Conservation (phyloP, 2,113 vertebrate genomes). For the Xyliphius kryptos region DNA sequence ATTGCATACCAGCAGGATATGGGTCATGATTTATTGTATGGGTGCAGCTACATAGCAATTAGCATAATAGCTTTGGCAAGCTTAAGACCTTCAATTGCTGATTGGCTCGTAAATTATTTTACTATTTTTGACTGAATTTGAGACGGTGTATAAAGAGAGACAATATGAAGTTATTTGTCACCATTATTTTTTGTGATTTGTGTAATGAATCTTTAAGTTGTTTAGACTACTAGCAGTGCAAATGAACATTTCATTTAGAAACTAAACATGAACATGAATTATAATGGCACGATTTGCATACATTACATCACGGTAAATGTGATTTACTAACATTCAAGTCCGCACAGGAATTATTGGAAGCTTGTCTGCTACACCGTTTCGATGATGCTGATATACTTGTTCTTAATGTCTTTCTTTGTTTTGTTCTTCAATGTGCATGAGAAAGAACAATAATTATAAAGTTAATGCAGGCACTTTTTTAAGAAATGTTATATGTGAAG, state of each 20-base stretch:
- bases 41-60: slow-evolving; percentile 33
- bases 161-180: slow-evolving; percentile 61
- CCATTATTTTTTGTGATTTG: slow-evolving; percentile 66
- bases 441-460: not conserved
- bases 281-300: slow-evolving; percentile 67
- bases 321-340: slow-evolving; percentile 51
- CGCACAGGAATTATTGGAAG: slow-evolving; percentile 37
- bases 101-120: slow-evolving; percentile 47
- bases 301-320: slow-evolving; percentile 59
- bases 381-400: slow-evolving; percentile 35
- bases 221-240: slow-evolving; percentile 55
- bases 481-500: no score
- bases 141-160: slow-evolving; percentile 46
- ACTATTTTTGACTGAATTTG: slow-evolving; percentile 42
- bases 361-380: slow-evolving; percentile 37
- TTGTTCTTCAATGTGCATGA: slow-evolving; percentile 16
- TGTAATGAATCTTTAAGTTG: slow-evolving; percentile 57
- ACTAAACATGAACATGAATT: slow-evolving; percentile 64
- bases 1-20: slow-evolving; percentile 32
- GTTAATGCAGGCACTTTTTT: no score
- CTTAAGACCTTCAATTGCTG: slow-evolving; percentile 37
- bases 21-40: slow-evolving; percentile 39
- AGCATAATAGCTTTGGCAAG: slow-evolving; percentile 36
- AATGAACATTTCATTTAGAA: slow-evolving; percentile 66
- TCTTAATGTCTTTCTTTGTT: no score